Evolutionary conservation across 2,888 invertebrate species (phyloP).

Genomic region (Gymnocheta viridis): DNA sequence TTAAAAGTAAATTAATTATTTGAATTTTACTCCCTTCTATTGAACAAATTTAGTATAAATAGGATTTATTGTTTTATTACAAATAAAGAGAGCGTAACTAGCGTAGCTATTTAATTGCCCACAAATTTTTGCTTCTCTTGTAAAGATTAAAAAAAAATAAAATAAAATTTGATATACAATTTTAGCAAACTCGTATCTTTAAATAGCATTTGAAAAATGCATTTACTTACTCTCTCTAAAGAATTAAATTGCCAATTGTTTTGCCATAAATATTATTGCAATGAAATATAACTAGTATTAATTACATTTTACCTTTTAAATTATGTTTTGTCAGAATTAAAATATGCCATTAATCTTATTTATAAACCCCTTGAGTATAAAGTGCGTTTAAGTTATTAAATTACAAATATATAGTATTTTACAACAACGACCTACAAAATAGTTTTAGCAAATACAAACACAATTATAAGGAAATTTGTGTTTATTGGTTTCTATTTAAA

Average conservation of each 20-base stretch:
- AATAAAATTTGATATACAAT: too few relatives aligned
- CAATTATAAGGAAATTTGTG: constrained; percentile 18
- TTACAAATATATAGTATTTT: neutral
- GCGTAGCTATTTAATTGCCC: too few relatives aligned
- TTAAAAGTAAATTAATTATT: too few relatives aligned
- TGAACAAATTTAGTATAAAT: too few relatives aligned
- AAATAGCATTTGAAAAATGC: too few relatives aligned
- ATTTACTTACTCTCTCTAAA: too few relatives aligned
- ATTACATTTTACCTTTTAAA: neutral
- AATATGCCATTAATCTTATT: neutral
- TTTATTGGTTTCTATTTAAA: constrained; percentile 1
- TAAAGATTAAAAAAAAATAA: too few relatives aligned
- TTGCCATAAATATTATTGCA: neutral
- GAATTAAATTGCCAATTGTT: neutral
- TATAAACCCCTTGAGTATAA: neutral
- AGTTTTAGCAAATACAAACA: neutral
- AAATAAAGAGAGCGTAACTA: too few relatives aligned
- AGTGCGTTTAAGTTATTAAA: constrained; percentile 10
- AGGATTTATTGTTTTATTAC: too few relatives aligned
- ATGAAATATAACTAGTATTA: neutral
- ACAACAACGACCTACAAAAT: constrained; percentile 7
- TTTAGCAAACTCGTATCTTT: too few relatives aligned
- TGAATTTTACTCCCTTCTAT: too few relatives aligned
- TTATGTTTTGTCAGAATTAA: neutral
- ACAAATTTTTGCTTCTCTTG: too few relatives aligned